Percentiles rank a stretch among this genome's conserved stretches.
Conservation (phyloP, 2,888 invertebrate genomes). For the Hyposoter didymator region DNA sequence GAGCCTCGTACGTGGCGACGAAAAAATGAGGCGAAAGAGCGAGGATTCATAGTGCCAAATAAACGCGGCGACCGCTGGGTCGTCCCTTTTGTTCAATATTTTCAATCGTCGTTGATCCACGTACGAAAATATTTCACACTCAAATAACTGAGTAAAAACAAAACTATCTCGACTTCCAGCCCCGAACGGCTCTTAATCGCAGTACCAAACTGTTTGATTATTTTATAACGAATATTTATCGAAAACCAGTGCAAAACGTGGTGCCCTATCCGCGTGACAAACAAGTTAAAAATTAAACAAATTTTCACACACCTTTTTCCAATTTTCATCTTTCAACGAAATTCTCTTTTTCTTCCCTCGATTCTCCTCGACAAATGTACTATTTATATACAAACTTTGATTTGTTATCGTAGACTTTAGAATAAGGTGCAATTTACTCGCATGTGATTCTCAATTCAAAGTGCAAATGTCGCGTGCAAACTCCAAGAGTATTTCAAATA, state of each 20-base stretch:
- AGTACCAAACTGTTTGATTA: conserved; percentile 59
- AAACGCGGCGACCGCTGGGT: conserved; percentile 40
- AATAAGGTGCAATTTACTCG: conserved; percentile 77
- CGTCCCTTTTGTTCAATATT: conserved; percentile 51
- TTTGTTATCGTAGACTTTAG: conserved; percentile 45
- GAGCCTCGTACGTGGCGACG: conserved; percentile 81
- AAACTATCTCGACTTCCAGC: not conserved
- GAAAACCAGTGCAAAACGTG: conserved; percentile 3
- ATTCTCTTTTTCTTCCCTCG: conserved; percentile 5
- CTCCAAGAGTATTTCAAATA: conserved; percentile 81
- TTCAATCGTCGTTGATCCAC: conserved; percentile 46
- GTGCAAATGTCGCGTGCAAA: conserved; percentile 81
- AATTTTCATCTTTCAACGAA: conserved; percentile 1
- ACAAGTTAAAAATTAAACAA: not conserved
- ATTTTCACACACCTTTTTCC: not conserved
- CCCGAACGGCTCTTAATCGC: not conserved
- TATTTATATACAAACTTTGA: conserved; percentile 68
- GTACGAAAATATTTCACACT: conserved; percentile 33
- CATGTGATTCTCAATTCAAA: conserved; percentile 82
- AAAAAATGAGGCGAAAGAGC: conserved; percentile 85
- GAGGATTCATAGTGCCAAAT: conserved; percentile 89
- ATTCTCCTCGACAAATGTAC: conserved; percentile 10
- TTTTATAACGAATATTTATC: conserved; percentile 23
- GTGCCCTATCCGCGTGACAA: not conserved
- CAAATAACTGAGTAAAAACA: not conserved